Conservation (phyloP, 2,797 vertebrate genomes). For the Helostoma temminkii region DNA sequence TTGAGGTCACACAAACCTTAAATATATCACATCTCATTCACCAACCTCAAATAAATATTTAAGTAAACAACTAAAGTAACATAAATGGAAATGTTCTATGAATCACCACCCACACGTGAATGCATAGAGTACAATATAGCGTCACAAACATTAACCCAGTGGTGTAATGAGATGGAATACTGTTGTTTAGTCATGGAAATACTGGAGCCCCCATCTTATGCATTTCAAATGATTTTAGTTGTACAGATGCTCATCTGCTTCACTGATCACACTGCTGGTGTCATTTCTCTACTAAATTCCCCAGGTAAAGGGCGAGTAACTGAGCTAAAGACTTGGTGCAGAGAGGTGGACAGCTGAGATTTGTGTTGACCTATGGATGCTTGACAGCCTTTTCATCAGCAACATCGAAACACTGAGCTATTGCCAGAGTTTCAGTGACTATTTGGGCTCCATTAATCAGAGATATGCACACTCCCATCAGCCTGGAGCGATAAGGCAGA, state of each 20-base stretch:
- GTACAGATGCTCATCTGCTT: conserved; percentile 11
- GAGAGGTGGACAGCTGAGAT: conserved; percentile 43
- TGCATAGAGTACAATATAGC: conserved; percentile 30
- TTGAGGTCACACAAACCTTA: conserved; percentile 16
- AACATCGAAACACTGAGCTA: conserved; percentile 32
- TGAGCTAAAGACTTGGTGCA: conserved; percentile 15
- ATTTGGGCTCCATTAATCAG: conserved; percentile 50
- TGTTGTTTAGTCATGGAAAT: conserved; percentile 55
- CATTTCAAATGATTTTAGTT: conserved; percentile 67
- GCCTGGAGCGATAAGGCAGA: conserved; percentile 28
- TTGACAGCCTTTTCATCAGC: conserved; percentile 59
- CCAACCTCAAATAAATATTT: conserved; percentile 11
- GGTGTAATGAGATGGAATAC: conserved; percentile 34
- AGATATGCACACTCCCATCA: conserved; percentile 28
- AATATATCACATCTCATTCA: conserved; percentile 6
- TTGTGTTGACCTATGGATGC: conserved; percentile 12
- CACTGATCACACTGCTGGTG: conserved; percentile 9
- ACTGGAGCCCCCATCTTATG: conserved; percentile 51
- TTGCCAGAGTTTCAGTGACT: conserved; percentile 46
- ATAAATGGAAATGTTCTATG: conserved; percentile 14
- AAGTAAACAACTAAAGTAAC: conserved; percentile 14
- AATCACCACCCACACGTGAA: not conserved
- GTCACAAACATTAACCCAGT: conserved; percentile 30
- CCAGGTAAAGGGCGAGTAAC: not conserved
- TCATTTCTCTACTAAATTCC: conserved; percentile 17